phyloP scores from a whole-genome alignment of 2,797 vertebrate species.

The Periparus ater region DNA sequence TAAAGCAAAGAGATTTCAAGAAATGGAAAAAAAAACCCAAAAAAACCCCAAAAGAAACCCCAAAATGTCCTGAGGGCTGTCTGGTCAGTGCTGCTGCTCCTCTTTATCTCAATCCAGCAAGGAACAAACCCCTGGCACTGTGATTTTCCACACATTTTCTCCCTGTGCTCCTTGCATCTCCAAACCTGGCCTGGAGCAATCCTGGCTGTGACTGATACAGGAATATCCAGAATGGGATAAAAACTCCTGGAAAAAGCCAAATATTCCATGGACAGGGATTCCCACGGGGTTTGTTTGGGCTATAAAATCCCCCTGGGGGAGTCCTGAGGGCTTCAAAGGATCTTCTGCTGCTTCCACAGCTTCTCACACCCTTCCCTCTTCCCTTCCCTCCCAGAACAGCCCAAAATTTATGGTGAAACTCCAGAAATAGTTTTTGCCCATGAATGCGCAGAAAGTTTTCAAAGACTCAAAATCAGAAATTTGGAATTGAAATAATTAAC shows the following conservation, averaged over 20 bases:
- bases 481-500: background rate
- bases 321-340: background rate
- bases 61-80: background rate
- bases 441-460: background rate
- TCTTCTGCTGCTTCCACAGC: background rate
- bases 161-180: background rate
- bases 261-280: background rate
- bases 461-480: background rate
- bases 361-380: background rate
- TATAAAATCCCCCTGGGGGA: background rate
- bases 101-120: background rate
- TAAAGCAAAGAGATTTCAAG: background rate
- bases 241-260: background rate
- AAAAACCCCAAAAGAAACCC: no score
- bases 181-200: background rate
- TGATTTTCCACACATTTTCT: background rate
- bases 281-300: background rate
- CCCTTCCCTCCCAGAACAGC: background rate
- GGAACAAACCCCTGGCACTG: background rate
- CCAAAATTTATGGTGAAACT: background rate
- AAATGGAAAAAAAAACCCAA: background rate
- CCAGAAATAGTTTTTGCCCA: background rate
- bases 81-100: background rate
- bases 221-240: background rate
- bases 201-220: background rate